phyloP scores from a whole-genome alignment of 2,888 invertebrate species.

The Biston stratarius region DNA sequence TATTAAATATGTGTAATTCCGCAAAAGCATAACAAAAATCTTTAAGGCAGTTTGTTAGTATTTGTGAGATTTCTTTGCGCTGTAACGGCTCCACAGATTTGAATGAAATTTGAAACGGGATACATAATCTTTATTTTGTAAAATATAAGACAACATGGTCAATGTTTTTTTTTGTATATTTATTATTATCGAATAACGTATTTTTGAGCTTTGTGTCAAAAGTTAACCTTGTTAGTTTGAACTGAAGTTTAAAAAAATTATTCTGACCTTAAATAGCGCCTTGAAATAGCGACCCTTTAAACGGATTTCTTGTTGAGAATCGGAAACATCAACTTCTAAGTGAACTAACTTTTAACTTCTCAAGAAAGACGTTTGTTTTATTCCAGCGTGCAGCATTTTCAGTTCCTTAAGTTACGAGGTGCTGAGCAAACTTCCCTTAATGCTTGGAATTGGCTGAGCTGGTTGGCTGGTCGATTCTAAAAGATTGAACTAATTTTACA shows the following conservation, averaged over 20 bases:
- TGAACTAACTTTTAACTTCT: constrained; percentile 43
- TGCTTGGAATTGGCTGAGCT: constrained; percentile 17
- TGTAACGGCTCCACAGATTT: no score
- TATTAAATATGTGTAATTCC: no score
- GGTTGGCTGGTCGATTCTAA: not conserved
- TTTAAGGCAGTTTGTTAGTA: no score
- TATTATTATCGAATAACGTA: no score
- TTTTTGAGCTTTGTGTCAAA: not conserved
- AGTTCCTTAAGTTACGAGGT: constrained; percentile 43
- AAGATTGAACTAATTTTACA: not conserved
- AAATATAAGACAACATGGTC: no score
- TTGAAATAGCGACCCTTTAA: constrained; percentile 3
- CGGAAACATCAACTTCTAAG: constrained; percentile 44
- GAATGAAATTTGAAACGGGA: no score
- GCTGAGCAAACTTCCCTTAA: constrained; percentile 6
- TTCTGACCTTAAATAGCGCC: not conserved
- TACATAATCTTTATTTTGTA: no score
- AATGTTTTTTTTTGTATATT: no score
- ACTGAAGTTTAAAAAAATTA: not conserved
- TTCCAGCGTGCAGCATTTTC: constrained; percentile 12
- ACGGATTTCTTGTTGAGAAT: constrained; percentile 39
- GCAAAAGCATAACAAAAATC: no score
- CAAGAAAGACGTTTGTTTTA: constrained; percentile 35
- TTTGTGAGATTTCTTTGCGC: no score
- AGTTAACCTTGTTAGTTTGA: not conserved